phyloP scores from a whole-genome alignment of 2,888 invertebrate species.

The Acrocera orbiculus region DNA sequence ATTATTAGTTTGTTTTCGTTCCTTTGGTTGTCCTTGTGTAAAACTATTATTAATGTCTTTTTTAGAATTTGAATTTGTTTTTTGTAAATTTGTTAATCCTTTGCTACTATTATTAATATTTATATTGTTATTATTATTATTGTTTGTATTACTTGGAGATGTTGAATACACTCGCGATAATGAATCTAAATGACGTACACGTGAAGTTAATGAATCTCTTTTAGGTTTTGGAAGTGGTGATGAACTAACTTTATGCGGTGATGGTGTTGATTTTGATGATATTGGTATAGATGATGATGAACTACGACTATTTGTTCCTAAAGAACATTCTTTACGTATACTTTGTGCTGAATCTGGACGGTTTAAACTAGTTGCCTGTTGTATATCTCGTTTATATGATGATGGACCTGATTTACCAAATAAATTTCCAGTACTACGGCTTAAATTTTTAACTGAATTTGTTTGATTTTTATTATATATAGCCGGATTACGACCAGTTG shows the following conservation, averaged over 20 bases:
- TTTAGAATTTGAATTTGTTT: constrained; percentile 12
- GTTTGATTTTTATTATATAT: too few relatives aligned
- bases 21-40: constrained; percentile 14
- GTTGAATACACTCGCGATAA: constrained; percentile 27
- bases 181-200: constrained; percentile 35
- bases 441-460: constrained; percentile 26
- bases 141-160: constrained; percentile 9
- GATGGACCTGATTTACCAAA: constrained; percentile 18
- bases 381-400: constrained; percentile 9
- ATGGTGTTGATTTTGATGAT: constrained; percentile 17
- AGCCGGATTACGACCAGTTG: constrained; percentile 22
- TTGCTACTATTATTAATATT: constrained; percentile 5
- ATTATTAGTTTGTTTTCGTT: too few relatives aligned
- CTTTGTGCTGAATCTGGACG: constrained; percentile 39
- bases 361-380: constrained; percentile 20
- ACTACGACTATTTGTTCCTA: constrained; percentile 21
- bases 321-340: constrained; percentile 23
- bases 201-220: constrained; percentile 36
- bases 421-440: constrained; percentile 28
- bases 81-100: constrained; percentile 7
- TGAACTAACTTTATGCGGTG: constrained; percentile 19
- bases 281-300: constrained; percentile 29
- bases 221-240: constrained; percentile 29
- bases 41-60: constrained; percentile 15
- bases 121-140: constrained; percentile 7